Percentiles rank a stretch among this genome's conserved stretches.
phyloP scores from a whole-genome alignment of 2,888 invertebrate genomes.

The Macrostomum cliftonense region DNA sequence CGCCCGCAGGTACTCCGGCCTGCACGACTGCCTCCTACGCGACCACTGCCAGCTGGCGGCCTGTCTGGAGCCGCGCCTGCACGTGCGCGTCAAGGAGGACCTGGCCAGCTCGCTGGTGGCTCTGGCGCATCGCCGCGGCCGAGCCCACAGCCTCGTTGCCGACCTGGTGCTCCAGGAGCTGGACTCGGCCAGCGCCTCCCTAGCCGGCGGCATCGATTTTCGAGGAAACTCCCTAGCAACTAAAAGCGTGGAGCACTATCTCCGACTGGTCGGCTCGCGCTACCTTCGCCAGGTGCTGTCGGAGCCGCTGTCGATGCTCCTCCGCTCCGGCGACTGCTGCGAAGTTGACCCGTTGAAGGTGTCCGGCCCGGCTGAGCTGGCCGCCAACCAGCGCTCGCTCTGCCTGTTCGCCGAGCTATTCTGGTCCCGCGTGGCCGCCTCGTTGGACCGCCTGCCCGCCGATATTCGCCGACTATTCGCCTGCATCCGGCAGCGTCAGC shows the following conservation, averaged over 20 bases:
- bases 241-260: constrained; percentile 85
- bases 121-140: constrained; percentile 67
- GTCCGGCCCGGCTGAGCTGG: constrained; percentile 48
- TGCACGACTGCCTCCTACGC: constrained; percentile 51
- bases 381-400: constrained; percentile 57
- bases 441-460: constrained; percentile 52
- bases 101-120: constrained; percentile 70
- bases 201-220: constrained; percentile 50
- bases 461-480: constrained; percentile 49
- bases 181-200: constrained; percentile 31
- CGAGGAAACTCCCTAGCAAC: constrained; percentile 84
- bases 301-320: constrained; percentile 46
- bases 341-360: constrained; percentile 55
- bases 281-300: constrained; percentile 72
- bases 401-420: constrained; percentile 62
- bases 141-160: constrained; percentile 67
- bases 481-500: constrained; percentile 60
- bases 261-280: constrained; percentile 60
- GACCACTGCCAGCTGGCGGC: constrained; percentile 62
- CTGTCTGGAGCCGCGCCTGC: constrained; percentile 66
- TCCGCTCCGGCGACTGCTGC: constrained; percentile 43
- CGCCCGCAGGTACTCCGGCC: constrained; percentile 53
- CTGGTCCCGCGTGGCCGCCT: constrained; percentile 64
- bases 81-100: constrained; percentile 79
- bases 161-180: constrained; percentile 77